A percentile compares a stretch with the other conserved stretches of the same genome.
phyloP scores from a whole-genome alignment of 1,140 invertebrate genomes.

The Pectinophora gossypiella region DNA sequence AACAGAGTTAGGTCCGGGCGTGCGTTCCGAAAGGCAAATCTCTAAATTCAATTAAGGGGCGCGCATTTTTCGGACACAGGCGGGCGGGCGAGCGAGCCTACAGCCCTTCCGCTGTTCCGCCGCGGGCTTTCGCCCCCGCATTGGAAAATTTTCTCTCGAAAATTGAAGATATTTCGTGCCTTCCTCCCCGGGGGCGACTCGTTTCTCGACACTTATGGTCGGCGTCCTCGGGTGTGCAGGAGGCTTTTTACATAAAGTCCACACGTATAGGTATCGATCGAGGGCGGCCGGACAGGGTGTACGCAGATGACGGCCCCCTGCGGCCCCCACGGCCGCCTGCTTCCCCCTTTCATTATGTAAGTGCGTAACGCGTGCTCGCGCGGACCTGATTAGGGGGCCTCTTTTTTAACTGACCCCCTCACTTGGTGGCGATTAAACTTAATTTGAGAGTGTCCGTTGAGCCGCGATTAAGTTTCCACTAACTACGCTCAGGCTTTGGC shows the following conservation, averaged over 20 bases:
- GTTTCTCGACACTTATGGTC: slow-evolving; percentile 73
- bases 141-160: slow-evolving; percentile 73
- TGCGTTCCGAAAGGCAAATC: slow-evolving; percentile 67
- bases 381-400: slow-evolving; percentile 70
- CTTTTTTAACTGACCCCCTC: slow-evolving; percentile 72
- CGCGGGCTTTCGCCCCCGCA: slow-evolving; percentile 62
- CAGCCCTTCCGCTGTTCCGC: slow-evolving; percentile 47
- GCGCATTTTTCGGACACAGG: slow-evolving; percentile 66
- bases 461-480: slow-evolving; percentile 47
- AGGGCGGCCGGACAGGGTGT: slow-evolving; percentile 65
- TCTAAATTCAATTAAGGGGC: slow-evolving; percentile 69
- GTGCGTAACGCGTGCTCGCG: slow-evolving; percentile 71
- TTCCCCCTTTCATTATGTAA: slow-evolving; percentile 74
- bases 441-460: slow-evolving; percentile 53
- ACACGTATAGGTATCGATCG: slow-evolving; percentile 73
- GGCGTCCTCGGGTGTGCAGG: slow-evolving; percentile 66
- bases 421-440: slow-evolving; percentile 64
- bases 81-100: slow-evolving; percentile 38
- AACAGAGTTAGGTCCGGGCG: slow-evolving; percentile 37
- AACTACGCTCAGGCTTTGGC: slow-evolving; percentile 23
- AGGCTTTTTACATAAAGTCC: slow-evolving; percentile 74
- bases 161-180: slow-evolving; percentile 72
- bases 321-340: slow-evolving; percentile 36
- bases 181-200: slow-evolving; percentile 66
- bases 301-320: slow-evolving; percentile 65